A percentile compares a stretch with the other conserved stretches of the same genome.
phyloP scores from a whole-genome alignment of 2,888 invertebrate species.

The Synergus japonicus region DNA sequence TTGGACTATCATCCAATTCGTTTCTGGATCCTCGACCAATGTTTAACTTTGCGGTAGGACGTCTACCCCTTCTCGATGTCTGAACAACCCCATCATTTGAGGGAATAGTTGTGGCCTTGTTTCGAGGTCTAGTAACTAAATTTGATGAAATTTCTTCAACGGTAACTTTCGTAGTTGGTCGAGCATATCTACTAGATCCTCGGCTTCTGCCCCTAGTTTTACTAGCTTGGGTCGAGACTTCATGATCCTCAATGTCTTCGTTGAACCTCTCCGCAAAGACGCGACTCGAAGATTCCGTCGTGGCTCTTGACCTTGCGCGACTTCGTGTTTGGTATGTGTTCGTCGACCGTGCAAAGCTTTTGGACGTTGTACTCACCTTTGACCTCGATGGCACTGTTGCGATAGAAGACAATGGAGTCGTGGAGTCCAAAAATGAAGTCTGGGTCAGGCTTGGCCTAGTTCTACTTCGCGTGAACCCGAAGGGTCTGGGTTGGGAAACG shows the following conservation, averaged over 20 bases:
- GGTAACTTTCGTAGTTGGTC: slow-evolving; percentile 2
- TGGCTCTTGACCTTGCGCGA: slow-evolving; percentile 63
- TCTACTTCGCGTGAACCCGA: slow-evolving; percentile 77
- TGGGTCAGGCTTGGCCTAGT: slow-evolving; percentile 73
- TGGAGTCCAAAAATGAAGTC: slow-evolving; percentile 58
- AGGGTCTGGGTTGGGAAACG: slow-evolving; percentile 79
- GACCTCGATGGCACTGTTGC: slow-evolving; percentile 65
- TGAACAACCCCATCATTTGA: slow-evolving; percentile 36
- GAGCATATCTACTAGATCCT: slow-evolving; percentile 58
- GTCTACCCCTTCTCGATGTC: slow-evolving; percentile 51
- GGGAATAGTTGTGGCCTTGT: slow-evolving; percentile 42
- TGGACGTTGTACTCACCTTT: slow-evolving; percentile 75
- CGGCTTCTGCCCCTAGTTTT: slow-evolving; percentile 52
- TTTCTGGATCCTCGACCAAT: slow-evolving; percentile 49
- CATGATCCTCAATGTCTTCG: slow-evolving; percentile 50
- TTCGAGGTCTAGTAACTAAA: slow-evolving; percentile 44
- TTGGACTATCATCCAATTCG: slow-evolving; percentile 60
- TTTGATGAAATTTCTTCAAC: slow-evolving; percentile 2
- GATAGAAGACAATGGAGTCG: slow-evolving; percentile 50
- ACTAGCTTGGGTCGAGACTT: slow-evolving; percentile 48
- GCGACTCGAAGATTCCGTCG: slow-evolving; percentile 47
- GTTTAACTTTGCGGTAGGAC: slow-evolving; percentile 52
- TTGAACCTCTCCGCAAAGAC: slow-evolving; percentile 50
- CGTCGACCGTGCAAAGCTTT: slow-evolving; percentile 73
- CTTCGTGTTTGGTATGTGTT: slow-evolving; percentile 63